Conservation (phyloP, 1,140 invertebrate species). For the Brachionus asplanchnoidis region DNA sequence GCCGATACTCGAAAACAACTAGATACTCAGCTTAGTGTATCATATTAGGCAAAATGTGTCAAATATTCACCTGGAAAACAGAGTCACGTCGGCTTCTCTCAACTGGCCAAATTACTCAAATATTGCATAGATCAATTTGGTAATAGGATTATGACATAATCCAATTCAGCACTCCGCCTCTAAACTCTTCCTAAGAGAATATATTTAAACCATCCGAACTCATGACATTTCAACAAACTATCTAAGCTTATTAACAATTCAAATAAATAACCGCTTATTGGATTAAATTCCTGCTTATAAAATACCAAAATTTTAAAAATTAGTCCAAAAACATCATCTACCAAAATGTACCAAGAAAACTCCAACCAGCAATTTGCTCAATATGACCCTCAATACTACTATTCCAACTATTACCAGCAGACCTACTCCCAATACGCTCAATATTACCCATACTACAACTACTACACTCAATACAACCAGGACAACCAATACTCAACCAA, state of each 20-base stretch:
- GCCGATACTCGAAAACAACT: conserved; percentile 29
- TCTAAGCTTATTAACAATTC: conserved; percentile 26
- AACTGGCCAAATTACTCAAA: conserved; percentile 16
- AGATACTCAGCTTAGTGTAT: conserved; percentile 2
- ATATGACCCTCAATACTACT: not conserved
- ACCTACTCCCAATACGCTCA: not conserved
- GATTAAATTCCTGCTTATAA: not conserved
- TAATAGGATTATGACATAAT: conserved; percentile 38
- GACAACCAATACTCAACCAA: not conserved
- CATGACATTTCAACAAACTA: conserved; percentile 7
- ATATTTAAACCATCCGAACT: conserved; percentile 33
- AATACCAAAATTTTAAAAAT: not conserved
- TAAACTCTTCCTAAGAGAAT: not conserved
- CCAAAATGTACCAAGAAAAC: conserved; percentile 20
- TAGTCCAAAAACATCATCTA: not conserved
- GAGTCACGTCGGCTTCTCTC: conserved; percentile 15
- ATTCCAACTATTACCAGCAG: not conserved
- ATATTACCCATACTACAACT: conserved; percentile 1
- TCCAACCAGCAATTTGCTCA: not conserved
- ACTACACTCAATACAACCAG: not conserved
- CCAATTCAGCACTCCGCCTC: conserved; percentile 13
- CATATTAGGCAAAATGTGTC: conserved; percentile 5
- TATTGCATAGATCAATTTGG: conserved; percentile 30
- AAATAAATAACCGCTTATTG: conserved; percentile 22
- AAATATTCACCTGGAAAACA: conserved; percentile 38